Evolutionary conservation across 1,140 invertebrate genomes (phyloP).

Genomic region (Vanessa atalanta): DNA sequence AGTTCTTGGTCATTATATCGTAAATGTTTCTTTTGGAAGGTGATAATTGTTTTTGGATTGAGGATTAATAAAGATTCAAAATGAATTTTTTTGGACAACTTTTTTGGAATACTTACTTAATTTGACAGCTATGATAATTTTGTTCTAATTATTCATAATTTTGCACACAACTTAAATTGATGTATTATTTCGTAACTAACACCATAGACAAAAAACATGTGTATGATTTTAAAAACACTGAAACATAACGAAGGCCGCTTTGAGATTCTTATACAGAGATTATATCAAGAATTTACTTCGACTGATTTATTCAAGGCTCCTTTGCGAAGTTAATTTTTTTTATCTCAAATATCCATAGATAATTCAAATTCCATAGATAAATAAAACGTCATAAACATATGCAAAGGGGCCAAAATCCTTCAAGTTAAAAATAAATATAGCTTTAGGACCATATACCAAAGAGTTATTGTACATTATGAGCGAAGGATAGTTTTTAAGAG

Average conservation of each 20-base stretch:
- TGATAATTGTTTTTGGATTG: too few species aligned
- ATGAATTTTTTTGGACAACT: too few species aligned
- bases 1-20: too few species aligned
- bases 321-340: conserved; percentile 28
- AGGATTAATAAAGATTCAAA: too few species aligned
- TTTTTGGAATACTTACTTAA: background rate
- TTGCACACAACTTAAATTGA: conserved; percentile 28
- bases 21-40: too few species aligned
- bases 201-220: conserved; percentile 11
- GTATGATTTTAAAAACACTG: conserved; percentile 13
- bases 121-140: conserved; percentile 9
- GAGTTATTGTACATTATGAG: conserved; percentile 78
- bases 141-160: conserved; percentile 10
- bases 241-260: conserved; percentile 25
- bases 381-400: conserved; percentile 14
- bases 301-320: conserved; percentile 35
- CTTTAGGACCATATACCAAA: conserved; percentile 79
- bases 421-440: conserved; percentile 67
- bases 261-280: conserved; percentile 25
- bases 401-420: conserved; percentile 65
- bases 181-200: conserved; percentile 8
- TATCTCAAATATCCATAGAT: conserved; percentile 22
- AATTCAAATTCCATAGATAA: conserved; percentile 31
- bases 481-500: conserved; percentile 62
- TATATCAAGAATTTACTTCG: conserved; percentile 21